phyloP scores from a whole-genome alignment of 1,140 invertebrate genomes.

The Trichoplusia ni region DNA sequence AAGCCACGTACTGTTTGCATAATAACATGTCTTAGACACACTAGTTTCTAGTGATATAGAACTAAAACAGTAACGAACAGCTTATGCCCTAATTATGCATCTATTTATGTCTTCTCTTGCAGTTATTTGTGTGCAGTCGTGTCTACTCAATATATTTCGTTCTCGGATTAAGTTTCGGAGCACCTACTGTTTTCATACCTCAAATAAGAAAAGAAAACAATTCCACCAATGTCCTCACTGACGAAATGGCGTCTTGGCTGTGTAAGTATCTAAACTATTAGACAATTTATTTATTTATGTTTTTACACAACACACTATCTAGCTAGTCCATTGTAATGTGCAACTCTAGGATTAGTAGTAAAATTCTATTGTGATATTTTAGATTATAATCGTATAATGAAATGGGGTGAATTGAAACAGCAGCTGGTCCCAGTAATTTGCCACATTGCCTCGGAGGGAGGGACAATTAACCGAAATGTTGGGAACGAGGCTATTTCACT shows the following conservation, averaged over 20 bases:
- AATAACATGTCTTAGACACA: no score
- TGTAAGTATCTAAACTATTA: no score
- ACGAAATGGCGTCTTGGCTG: conserved; percentile 33
- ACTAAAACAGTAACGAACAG: background rate
- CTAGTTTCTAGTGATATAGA: no score
- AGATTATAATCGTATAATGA: background rate
- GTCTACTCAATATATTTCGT: conserved; percentile 34
- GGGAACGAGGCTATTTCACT: background rate
- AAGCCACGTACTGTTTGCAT: no score
- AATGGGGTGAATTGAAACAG: background rate
- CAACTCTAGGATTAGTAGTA: no score
- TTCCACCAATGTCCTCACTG: conserved; percentile 22
- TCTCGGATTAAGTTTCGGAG: conserved; percentile 32
- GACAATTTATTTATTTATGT: no score
- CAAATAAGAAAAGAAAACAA: conserved; percentile 35
- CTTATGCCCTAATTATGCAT: conserved; percentile 1
- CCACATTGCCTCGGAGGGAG: conserved; percentile 14
- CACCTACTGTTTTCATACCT: conserved; percentile 36
- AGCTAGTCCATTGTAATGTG: no score
- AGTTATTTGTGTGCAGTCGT: conserved; percentile 34
- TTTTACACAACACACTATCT: no score
- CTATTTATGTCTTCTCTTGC: conserved; percentile 20
- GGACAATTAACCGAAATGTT: conserved; percentile 1
- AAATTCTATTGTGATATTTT: background rate
- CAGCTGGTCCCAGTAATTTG: conserved; percentile 2